Conservation (phyloP, 2,888 invertebrate species). For the Spialia ferax region DNA sequence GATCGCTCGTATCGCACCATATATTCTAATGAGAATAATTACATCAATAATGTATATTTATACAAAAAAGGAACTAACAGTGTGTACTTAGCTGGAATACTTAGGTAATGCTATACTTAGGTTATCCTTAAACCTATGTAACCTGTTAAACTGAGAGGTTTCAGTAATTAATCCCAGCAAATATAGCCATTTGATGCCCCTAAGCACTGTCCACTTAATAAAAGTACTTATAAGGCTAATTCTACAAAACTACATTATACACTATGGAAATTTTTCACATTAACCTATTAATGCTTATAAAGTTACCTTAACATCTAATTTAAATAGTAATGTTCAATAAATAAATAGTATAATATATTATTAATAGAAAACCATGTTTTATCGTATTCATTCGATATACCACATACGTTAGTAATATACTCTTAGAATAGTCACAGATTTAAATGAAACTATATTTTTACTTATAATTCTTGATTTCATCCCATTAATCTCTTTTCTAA, state of each 20-base stretch:
- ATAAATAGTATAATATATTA: slow-evolving; percentile 85
- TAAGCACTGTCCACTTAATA: slow-evolving; percentile 26
- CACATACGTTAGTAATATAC: slow-evolving; percentile 40
- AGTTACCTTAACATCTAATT: slow-evolving; percentile 59
- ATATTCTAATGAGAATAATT: slow-evolving; percentile 47
- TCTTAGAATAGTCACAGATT: slow-evolving; percentile 40
- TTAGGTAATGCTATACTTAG: slow-evolving; percentile 52
- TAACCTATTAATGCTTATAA: slow-evolving; percentile 58
- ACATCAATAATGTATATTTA: slow-evolving; percentile 62
- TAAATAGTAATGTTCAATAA: slow-evolving; percentile 80
- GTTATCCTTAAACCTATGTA: slow-evolving; percentile 63
- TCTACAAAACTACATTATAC: slow-evolving; percentile 54
- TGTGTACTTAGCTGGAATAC: slow-evolving; percentile 71
- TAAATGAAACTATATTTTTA: slow-evolving; percentile 15
- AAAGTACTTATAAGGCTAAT: slow-evolving; percentile 50
- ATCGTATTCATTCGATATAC: slow-evolving; percentile 53
- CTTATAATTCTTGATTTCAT: slow-evolving; percentile 10
- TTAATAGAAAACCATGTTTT: slow-evolving; percentile 68
- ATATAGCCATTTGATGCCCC: slow-evolving; percentile 27
- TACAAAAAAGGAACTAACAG: slow-evolving; percentile 82
- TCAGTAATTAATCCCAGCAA: slow-evolving; percentile 28
- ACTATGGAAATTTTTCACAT: slow-evolving; percentile 80
- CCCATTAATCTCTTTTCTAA: background rate
- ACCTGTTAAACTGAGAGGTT: slow-evolving; percentile 46
- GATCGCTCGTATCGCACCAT: slow-evolving; percentile 17